A percentile compares a stretch with the other conserved stretches of the same genome.
Conservation (phyloP, 2,113 vertebrate species). For the Ceratotherium simum region DNA sequence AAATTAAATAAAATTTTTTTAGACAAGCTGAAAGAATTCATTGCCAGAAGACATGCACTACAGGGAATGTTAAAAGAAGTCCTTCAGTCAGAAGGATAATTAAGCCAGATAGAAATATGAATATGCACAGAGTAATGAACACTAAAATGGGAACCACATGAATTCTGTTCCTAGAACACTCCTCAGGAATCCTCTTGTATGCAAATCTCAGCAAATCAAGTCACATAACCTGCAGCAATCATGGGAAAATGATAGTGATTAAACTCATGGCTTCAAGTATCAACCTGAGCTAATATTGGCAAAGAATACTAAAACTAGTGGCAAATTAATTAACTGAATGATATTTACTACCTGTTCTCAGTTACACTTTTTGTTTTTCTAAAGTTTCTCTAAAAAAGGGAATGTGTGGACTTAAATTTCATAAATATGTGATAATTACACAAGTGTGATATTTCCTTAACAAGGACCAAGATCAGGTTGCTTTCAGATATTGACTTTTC, state of each 20-base stretch:
- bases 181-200: neutral
- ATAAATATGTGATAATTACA: neutral
- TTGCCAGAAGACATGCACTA: neutral
- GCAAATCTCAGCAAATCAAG: neutral
- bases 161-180: neutral
- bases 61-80: neutral
- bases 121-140: neutral
- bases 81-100: neutral
- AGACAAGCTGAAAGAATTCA: neutral
- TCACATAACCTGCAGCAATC: neutral
- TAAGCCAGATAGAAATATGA: neutral
- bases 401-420: neutral
- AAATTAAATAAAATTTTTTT: neutral
- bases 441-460: neutral
- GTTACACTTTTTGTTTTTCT: slow-evolving; percentile 1
- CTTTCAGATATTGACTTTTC: neutral
- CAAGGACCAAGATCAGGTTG: neutral
- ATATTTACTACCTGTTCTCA: neutral
- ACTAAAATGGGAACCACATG: neutral
- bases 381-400: neutral
- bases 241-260: neutral
- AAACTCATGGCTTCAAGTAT: neutral
- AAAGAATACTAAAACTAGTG: neutral
- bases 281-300: neutral
- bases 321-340: neutral